These are phyloP conservation scores for Isoperla grammatica DNA, from an alignment of 2,888 invertebrate species.

Conservation along the genomic window DNA sequence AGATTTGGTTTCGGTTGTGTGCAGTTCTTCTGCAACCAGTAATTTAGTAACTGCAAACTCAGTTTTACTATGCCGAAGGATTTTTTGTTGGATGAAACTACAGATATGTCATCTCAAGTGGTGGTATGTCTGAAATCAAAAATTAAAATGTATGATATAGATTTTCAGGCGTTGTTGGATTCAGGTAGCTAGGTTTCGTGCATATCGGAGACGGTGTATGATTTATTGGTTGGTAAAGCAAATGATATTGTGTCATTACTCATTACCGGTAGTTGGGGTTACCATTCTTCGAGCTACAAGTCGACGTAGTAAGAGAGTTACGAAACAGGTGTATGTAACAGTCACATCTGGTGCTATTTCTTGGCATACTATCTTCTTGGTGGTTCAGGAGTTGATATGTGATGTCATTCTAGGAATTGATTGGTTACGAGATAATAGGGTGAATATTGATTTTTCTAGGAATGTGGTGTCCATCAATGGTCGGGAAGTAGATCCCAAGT, in stretches of 20 bases:
- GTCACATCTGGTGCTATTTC: background rate
- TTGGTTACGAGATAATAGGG: background rate
- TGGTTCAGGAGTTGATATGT: background rate
- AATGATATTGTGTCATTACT: background rate
- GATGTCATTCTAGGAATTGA: background rate
- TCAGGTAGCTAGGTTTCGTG: background rate
- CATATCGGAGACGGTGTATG: background rate
- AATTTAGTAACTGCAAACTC: no score
- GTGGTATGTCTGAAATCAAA: no score
- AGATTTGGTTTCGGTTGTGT: no score
- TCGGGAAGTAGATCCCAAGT: no score
- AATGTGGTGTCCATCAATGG: background rate
- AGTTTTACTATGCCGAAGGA: no score
- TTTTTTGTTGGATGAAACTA: no score
- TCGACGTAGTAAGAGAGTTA: background rate
- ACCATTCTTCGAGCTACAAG: background rate
- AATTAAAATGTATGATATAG: no score
- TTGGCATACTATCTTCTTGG: background rate
- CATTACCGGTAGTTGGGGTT: background rate
- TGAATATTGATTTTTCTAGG: background rate
- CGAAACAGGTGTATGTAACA: background rate
- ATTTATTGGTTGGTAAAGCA: background rate
- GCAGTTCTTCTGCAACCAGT: no score
- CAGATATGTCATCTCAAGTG: no score
- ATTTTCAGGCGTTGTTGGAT: no score